Conservation (phyloP, 1,140 invertebrate genomes). For the Samia ricini region DNA sequence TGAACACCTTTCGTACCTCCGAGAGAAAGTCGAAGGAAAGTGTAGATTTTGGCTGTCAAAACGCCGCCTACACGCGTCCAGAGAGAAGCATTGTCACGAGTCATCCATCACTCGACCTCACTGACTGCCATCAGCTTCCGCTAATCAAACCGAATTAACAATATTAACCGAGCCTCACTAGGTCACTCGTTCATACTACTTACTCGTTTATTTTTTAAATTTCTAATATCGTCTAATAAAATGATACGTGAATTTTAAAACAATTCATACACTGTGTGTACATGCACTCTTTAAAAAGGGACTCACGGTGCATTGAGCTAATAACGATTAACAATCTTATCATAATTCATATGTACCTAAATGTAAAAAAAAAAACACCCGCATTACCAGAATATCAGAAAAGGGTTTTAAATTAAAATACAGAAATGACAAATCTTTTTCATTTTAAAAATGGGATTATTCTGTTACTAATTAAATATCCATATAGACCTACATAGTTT, state of each 20-base stretch:
- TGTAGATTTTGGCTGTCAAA: constrained; percentile 74
- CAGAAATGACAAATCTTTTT: not conserved
- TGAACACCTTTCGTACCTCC: constrained; percentile 73
- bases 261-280: not conserved
- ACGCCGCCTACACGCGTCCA: constrained; percentile 68
- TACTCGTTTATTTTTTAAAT: not conserved
- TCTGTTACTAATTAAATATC: no score
- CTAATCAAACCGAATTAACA: constrained; percentile 57
- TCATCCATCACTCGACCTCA: constrained; percentile 61
- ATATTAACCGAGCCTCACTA: constrained; percentile 13
- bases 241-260: not conserved
- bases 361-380: not conserved
- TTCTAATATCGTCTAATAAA: not conserved
- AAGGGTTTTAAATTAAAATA: not conserved
- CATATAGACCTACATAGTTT: no score
- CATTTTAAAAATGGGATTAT: not conserved
- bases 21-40: constrained; percentile 77
- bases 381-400: not conserved
- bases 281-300: not conserved
- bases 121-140: constrained; percentile 31
- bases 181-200: not conserved
- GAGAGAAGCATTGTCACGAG: constrained; percentile 65
- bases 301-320: not conserved
- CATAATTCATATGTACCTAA: not conserved
- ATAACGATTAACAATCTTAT: not conserved